Base-by-base conservation (phyloP, 2,113 vertebrate genomes). In the Nibea albiflora region DNA sequence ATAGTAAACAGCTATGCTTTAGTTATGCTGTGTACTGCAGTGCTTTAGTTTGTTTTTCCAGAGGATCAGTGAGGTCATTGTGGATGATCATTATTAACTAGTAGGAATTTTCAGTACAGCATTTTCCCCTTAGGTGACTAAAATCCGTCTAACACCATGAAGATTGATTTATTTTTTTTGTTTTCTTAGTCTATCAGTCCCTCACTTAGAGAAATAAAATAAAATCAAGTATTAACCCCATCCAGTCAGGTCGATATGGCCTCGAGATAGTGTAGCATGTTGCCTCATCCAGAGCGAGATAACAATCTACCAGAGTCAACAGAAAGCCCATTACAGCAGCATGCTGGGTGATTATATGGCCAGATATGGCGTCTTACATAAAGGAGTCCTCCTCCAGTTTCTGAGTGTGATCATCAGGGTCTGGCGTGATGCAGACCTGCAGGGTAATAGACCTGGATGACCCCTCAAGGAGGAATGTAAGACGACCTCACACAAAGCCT, bases 241-340 rank as follows among this genome's bases (percentile, higher is more conserved):
- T 78, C 47, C 20, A 28, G 0, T 63, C n/a, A 44, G 58, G 82
- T 90, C 73, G 12, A 85, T 88, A 52, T 66, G 64, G 49, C 73
- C 75, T 79, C 12, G 26, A 83, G 81, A 81, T 81, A 77, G 73
- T 42, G 15, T 39, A 53, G 69, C 80, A 73, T 72, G 72, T 76
- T 90, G 90, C 89, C 85, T 91, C 83, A 72, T 66, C 71, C 47
- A 53, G 83, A 67, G 69, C 17, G 4, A 75, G 86, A 90, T 83
- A 86, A 70, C 54, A 88, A 77, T 90, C 89, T 72, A 73, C 67
- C 81, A 85, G 85, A 89, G 88, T 89, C 83, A 90, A 88, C 81
- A 91, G 77, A 89, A 92, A 90, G 62, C 65, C 85, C 76, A 91
- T 93, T 93, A 92, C 77, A 80, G 79, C 76, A 73, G 62, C 72